Evolutionary conservation across 2,113 vertebrate species (phyloP).

Genomic region (Cyanoramphus novaezelandiae): DNA sequence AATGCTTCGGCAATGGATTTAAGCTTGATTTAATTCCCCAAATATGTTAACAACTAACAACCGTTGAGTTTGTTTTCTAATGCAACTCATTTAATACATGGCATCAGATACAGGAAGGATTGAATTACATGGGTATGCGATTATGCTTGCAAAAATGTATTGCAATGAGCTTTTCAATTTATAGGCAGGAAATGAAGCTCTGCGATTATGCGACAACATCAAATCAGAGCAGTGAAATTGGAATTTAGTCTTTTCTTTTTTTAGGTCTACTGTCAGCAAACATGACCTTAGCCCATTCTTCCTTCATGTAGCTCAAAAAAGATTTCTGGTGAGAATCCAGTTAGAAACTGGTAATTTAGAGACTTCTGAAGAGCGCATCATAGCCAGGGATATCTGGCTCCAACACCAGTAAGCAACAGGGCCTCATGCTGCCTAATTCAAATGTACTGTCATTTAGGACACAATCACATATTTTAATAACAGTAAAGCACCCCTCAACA

Average conservation of each 20-base stretch:
- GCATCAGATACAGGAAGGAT: constrained; percentile 3
- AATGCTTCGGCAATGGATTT: neutral
- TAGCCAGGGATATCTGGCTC: neutral
- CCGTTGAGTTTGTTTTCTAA: neutral
- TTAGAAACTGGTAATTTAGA: neutral
- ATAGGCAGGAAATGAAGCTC: constrained; percentile 22
- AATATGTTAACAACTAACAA: neutral
- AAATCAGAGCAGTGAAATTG: neutral
- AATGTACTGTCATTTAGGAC: neutral
- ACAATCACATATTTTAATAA: neutral
- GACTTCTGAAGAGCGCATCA: neutral
- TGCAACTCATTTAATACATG: neutral
- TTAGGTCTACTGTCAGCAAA: neutral
- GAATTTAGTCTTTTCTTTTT: neutral
- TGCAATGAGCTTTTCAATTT: neutral
- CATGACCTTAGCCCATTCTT: neutral
- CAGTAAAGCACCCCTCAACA: neutral
- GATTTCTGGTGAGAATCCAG: neutral
- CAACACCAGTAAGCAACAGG: neutral
- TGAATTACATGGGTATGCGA: neutral
- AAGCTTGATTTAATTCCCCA: constrained; percentile 21
- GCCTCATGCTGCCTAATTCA: neutral
- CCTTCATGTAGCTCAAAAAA: neutral
- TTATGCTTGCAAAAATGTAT: neutral
- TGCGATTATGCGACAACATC: neutral